Base-by-base conservation (phyloP, 2,113 vertebrate species). In the Coracopsis vasa region DNA sequence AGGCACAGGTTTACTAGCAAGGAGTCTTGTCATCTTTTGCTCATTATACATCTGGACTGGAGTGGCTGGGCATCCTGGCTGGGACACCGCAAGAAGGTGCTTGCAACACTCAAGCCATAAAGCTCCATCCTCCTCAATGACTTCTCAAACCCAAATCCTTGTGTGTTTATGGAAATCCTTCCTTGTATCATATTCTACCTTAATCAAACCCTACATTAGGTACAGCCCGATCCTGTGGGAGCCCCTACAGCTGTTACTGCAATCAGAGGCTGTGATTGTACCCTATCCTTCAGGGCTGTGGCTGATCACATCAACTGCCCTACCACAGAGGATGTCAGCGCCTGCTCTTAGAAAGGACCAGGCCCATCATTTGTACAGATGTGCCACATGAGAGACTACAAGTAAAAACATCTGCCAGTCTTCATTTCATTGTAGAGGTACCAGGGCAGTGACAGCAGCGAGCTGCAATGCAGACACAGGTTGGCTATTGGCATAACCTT, bases 61-160 rank as follows among this genome's bases (percentile, higher is more conserved):
- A 35, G 65, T 16, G 44, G 28, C n/a, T 0, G 0, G 29, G 24
- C 1, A 0, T 18, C 17, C 11, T 13, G 53, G 14, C 37, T 5
- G 14, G 10, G 48, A 39, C 65, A 75, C 20, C 8, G 69, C 64
- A 27, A 61, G 53, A 60, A 72, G 13, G 28, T 0, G 4, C 16
- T 4, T 69, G 28, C n/a, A 77, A 37, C 17, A 29, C 19, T 3
- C 5, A 2, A 88, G 25, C 24, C 48, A 29, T 25, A 25, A 47
- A 84, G 24, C n/a, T 71, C 51, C 45, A 35, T 45, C 31, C 16
- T 87, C 53, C 54, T 73, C 48, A 61, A 29, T 15, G 37, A 82
- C 53, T 77, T 65, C 62, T 73, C 74, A 86, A 66, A 39, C 15
- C 29, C 54, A 93, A 64, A 48, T 37, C 31, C 72, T 74, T 23